Base-by-base conservation (phyloP, 2,888 invertebrate species). In the Mesoligia furuncula region DNA sequence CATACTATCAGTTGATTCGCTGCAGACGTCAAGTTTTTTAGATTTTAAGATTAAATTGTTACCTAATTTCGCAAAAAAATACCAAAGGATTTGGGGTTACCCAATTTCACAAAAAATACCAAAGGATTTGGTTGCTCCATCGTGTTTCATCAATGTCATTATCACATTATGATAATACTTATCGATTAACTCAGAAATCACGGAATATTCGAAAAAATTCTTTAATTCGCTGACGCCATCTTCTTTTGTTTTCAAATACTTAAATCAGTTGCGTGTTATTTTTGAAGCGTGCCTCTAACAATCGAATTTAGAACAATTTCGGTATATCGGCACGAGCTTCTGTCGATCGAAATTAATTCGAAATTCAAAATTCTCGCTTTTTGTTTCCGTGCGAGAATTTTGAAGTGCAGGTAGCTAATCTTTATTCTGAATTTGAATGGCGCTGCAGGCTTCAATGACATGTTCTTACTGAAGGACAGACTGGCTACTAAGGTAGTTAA, bases 331-430 rank as follows among this genome's bases (percentile, higher is more conserved):
- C 93, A 93, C 93, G 94, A 92, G 95, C 94, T 94, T 92, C 94
- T 94, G 94, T 90, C 90, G 90, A 90, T 90, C 86, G 87, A 85
- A 87, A 90, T 90, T 90, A 91, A 91, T 90, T 89, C 81, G 89
- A 64, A 81, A 65, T 79, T 81, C 83, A 85, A 85, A 87, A 81
- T 85, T 88, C 78, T 71, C 84, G 85, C 83, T 90, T 87, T 87
- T 75, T 89, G 94, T 95, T 95, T 93, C 94, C 95, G 95, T 96
- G 95, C 90, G 88, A 88, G 93, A 92, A 94, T 94, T 86, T 85
- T 79, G 73, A 79, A 82, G 77, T 75, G 81, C 80, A 86, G 88
- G 86, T 88, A 89, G 90, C 86, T 81, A 75, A 83, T 79, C 82
- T 77, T 82, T 77, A 61, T 87, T 86, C 77, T 81, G 77, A 88